phyloP scores from a whole-genome alignment of 2,888 invertebrate genomes.

The Amphipyra tragopoginis region DNA sequence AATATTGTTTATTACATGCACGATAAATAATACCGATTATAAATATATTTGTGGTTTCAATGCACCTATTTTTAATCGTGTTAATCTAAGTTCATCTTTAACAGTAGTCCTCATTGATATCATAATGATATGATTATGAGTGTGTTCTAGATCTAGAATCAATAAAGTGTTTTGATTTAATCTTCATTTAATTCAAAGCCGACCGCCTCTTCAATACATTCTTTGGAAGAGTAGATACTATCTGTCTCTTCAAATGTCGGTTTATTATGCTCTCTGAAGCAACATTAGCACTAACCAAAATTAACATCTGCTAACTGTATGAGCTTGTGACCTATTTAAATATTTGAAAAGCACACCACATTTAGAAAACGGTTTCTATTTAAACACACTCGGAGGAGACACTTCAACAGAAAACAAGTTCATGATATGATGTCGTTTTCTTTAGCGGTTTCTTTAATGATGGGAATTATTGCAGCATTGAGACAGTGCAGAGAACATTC shows the following conservation, averaged over 20 bases:
- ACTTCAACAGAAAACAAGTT: conserved; percentile 50
- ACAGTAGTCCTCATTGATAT: conserved; percentile 35
- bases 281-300: conserved; percentile 46
- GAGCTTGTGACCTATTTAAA: conserved; percentile 51
- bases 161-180: conserved; percentile 34
- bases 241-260: conserved; percentile 10
- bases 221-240: conserved; percentile 7
- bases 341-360: conserved; percentile 47
- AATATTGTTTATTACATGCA: conserved; percentile 32
- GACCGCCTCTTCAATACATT: conserved; percentile 14
- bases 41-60: conserved; percentile 24
- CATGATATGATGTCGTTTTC: conserved; percentile 51
- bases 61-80: conserved; percentile 21
- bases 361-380: conserved; percentile 54
- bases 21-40: conserved; percentile 18
- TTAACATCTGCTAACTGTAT: conserved; percentile 50
- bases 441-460: conserved; percentile 65
- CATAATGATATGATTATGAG: conserved; percentile 39
- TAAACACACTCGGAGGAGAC: conserved; percentile 35
- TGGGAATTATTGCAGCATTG: conserved; percentile 73
- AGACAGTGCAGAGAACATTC: conserved; percentile 65
- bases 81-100: conserved; percentile 24
- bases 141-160: conserved; percentile 41
- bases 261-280: conserved; percentile 29
- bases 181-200: conserved; percentile 26